Evolutionary conservation across 2,888 invertebrate species (phyloP).

Genomic region (Hyles lineata): DNA sequence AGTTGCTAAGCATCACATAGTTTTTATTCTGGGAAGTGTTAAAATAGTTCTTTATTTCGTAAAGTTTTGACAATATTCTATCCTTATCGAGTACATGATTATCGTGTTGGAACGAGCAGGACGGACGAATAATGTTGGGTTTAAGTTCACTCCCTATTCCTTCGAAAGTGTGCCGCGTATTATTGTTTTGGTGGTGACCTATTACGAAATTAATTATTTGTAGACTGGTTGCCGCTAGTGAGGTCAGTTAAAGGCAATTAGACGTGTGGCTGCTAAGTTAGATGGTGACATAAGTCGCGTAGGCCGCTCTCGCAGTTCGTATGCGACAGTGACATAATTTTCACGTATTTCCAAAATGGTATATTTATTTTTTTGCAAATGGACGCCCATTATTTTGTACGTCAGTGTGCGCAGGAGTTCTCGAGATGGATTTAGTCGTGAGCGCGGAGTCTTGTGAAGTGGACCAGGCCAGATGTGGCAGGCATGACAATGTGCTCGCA

Average conservation of each 20-base stretch:
- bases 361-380: slow-evolving; percentile 14
- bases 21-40: slow-evolving; percentile 55
- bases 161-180: slow-evolving; percentile 76
- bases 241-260: slow-evolving; percentile 54
- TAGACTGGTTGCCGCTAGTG: slow-evolving; percentile 44
- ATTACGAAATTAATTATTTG: slow-evolving; percentile 71
- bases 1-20: slow-evolving; percentile 43
- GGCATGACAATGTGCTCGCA: slow-evolving; percentile 33
- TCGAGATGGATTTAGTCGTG: neutral
- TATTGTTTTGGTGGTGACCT: slow-evolving; percentile 77
- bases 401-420: neutral
- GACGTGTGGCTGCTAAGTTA: slow-evolving; percentile 51
- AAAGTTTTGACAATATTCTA: slow-evolving; percentile 72
- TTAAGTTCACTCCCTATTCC: slow-evolving; percentile 63
- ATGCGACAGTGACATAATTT: slow-evolving; percentile 65
- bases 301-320: slow-evolving; percentile 50
- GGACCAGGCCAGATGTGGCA: slow-evolving; percentile 22
- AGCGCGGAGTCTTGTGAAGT: slow-evolving; percentile 12
- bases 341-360: slow-evolving; percentile 56
- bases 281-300: slow-evolving; percentile 60
- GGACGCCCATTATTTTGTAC: neutral
- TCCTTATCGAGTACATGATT: slow-evolving; percentile 57
- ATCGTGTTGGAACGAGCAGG: slow-evolving; percentile 61
- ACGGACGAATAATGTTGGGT: slow-evolving; percentile 48
- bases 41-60: slow-evolving; percentile 63